These are phyloP conservation scores for Tadarida brasiliensis DNA, from an alignment of 2,797 vertebrate genomes.

Conservation along the genomic window DNA sequence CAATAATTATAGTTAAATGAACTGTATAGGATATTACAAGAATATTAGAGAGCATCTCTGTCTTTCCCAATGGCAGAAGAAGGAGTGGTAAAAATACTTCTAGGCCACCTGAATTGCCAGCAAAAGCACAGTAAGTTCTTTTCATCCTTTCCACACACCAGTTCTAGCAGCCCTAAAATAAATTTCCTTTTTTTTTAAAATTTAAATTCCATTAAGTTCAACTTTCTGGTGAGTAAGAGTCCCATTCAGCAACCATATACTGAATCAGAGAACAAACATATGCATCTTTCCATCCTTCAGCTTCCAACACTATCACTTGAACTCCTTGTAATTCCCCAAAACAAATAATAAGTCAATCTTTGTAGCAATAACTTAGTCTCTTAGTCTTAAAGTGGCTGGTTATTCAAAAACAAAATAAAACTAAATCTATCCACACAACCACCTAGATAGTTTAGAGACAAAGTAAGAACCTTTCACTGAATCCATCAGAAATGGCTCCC, in stretches of 20 bases:
- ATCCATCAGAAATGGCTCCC: background rate
- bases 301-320: conserved; percentile 24
- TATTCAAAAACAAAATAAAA: conserved; percentile 48
- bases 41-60: conserved; percentile 10
- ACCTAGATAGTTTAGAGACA: background rate
- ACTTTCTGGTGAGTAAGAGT: background rate
- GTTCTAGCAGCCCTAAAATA: background rate
- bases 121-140: background rate
- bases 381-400: background rate
- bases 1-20: background rate
- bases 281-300: background rate
- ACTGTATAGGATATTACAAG: background rate
- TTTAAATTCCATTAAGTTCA: conserved; percentile 31
- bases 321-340: conserved; percentile 17
- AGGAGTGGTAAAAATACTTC: conserved; percentile 15
- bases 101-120: background rate
- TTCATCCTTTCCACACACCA: background rate
- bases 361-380: background rate
- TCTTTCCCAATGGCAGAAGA: conserved; percentile 12
- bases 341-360: background rate
- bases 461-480: background rate
- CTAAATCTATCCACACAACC: background rate
- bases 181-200: background rate
- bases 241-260: background rate
- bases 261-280: background rate